A percentile compares a stretch with the other conserved stretches of the same genome.
phyloP scores from a whole-genome alignment of 2,888 invertebrate genomes.

The Poecilobothrus nobilitatus region DNA sequence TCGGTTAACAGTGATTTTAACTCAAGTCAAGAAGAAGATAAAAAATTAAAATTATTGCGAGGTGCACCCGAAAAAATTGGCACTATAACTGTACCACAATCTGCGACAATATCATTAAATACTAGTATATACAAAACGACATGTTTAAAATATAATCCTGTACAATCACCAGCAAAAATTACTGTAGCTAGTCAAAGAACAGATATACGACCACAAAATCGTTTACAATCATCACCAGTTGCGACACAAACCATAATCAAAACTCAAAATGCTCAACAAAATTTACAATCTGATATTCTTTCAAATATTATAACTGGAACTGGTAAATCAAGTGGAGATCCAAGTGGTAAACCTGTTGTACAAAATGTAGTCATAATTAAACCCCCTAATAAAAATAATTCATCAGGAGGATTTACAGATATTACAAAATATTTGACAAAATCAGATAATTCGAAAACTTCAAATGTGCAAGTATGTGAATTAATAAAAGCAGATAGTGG shows the following conservation, averaged over 20 bases:
- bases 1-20: conserved; percentile 13
- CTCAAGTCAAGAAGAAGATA: background rate
- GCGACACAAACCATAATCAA: too few relatives aligned
- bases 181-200: background rate
- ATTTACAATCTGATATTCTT: background rate
- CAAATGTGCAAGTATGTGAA: background rate
- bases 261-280: background rate
- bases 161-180: background rate
- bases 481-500: background rate
- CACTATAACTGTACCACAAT: background rate
- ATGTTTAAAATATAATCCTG: background rate
- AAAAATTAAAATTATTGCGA: background rate
- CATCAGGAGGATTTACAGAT: conserved; percentile 8
- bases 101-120: background rate
- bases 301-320: conserved; percentile 1
- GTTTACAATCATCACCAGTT: background rate
- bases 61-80: background rate
- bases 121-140: background rate
- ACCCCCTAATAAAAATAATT: background rate
- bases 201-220: background rate
- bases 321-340: background rate
- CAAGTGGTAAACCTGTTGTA: background rate
- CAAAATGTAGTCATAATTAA: conserved; percentile 11
- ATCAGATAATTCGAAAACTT: background rate
- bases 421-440: conserved; percentile 9